phyloP scores from a whole-genome alignment of 2,797 vertebrate species.

The Brachymystax lenok region DNA sequence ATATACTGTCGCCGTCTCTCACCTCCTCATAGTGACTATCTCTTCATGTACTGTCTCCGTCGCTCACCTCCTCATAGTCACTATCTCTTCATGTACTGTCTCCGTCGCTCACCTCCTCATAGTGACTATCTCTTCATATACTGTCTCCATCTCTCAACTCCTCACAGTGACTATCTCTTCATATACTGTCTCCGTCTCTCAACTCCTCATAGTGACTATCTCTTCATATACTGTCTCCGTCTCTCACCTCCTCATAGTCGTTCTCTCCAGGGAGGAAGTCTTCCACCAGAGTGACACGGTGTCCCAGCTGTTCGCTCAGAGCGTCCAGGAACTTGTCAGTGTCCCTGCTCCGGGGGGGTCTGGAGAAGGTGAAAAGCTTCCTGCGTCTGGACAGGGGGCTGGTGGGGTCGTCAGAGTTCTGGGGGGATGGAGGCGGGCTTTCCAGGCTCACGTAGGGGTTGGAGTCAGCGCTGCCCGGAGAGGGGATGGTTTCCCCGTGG shows the following conservation, averaged over 20 bases:
- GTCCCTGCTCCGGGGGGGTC: constrained; percentile 87
- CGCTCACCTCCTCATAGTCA: no score
- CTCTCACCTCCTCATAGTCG: constrained; percentile 93
- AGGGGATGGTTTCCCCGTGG: constrained; percentile 78
- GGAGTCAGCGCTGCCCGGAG: constrained; percentile 90
- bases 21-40: no score
- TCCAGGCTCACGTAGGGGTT: constrained; percentile 97
- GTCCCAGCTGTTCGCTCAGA: constrained; percentile 93
- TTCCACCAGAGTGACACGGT: constrained; percentile 87
- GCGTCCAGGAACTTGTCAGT: constrained; percentile 94
- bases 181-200: no score
- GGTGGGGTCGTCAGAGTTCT: constrained; percentile 68
- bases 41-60: no score
- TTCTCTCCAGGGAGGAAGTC: constrained; percentile 91
- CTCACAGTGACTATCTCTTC: no score
- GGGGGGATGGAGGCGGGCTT: constrained; percentile 85
- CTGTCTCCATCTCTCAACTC: no score
- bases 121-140: no score
- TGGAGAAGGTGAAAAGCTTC: constrained; percentile 94
- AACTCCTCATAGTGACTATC: not conserved
- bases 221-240: not conserved
- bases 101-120: no score
- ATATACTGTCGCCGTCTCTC: no score
- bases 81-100: no score
- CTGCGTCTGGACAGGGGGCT: constrained; percentile 81